Percentiles rank a stretch among this genome's conserved stretches.
Conservation (phyloP, 30 jellyfish, hydroid and myxozoan genomes). For the Aurelia aurita complex sp. Pacific region DNA sequence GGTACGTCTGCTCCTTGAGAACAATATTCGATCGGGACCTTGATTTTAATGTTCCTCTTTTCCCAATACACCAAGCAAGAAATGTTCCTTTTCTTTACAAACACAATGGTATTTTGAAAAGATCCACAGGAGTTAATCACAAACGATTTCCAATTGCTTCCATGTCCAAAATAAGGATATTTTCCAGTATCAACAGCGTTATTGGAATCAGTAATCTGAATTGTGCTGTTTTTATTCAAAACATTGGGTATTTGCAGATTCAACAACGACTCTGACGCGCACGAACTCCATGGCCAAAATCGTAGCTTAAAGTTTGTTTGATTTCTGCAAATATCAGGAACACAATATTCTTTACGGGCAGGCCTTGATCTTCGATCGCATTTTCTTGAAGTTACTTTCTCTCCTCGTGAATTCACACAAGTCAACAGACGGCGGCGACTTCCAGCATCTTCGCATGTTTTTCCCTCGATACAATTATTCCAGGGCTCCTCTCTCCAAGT, state of each 20-base stretch:
- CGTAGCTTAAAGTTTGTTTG: constrained; percentile 32
- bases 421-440: constrained; percentile 30
- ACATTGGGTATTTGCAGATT: background rate
- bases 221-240: constrained; percentile 22
- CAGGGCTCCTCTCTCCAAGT: constrained; percentile 42
- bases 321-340: constrained; percentile 28
- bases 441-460: constrained; percentile 58
- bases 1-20: background rate
- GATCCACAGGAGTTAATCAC: constrained; percentile 58
- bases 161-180: constrained; percentile 1
- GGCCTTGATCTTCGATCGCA: constrained; percentile 59
- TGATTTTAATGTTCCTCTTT: background rate
- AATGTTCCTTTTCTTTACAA: constrained; percentile 48
- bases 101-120: constrained; percentile 18
- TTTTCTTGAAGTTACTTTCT: constrained; percentile 16
- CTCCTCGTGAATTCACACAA: constrained; percentile 30
- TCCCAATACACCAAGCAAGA: constrained; percentile 64
- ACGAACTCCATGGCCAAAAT: constrained; percentile 38
- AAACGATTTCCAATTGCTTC: constrained; percentile 36
- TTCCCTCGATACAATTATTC: constrained; percentile 32
- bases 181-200: background rate
- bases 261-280: constrained; percentile 23
- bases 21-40: constrained; percentile 39
- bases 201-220: background rate
- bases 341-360: constrained; percentile 40